Evolutionary conservation across 2,113 vertebrate species (phyloP).

Genomic region (Glaucomys volans): DNA sequence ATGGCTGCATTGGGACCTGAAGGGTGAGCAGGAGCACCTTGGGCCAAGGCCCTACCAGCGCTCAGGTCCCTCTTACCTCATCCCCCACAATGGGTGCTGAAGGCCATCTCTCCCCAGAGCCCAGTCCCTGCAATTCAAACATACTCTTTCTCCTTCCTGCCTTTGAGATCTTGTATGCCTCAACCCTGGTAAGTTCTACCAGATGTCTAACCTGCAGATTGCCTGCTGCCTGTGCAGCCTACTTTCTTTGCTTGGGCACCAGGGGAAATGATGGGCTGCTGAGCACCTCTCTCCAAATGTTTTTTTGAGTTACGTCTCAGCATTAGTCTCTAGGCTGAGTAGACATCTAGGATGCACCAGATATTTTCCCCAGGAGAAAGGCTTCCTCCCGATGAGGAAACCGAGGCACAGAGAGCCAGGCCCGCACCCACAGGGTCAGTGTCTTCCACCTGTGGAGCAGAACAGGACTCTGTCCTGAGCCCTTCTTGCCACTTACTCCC

Average conservation of each 20-base stretch:
- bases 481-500: neutral
- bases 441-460: neutral
- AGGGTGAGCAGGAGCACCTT: neutral
- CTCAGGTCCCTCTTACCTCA: neutral
- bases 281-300: neutral
- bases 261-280: neutral
- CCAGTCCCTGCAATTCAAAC: neutral
- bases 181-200: neutral
- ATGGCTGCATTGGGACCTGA: neutral
- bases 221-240: neutral
- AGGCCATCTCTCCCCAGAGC: neutral
- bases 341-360: neutral
- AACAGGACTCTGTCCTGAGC: fast-evolving
- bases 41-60: fast-evolving
- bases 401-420: neutral
- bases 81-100: neutral
- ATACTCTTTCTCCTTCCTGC: neutral
- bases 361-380: neutral
- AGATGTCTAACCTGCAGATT: neutral
- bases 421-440: neutral
- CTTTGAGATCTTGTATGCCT: too few species aligned
- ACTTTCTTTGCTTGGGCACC: neutral
- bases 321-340: neutral
- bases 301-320: neutral
- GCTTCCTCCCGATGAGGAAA: neutral